Conservation (phyloP, 2,113 vertebrate genomes). For the Electrona antarctica region DNA sequence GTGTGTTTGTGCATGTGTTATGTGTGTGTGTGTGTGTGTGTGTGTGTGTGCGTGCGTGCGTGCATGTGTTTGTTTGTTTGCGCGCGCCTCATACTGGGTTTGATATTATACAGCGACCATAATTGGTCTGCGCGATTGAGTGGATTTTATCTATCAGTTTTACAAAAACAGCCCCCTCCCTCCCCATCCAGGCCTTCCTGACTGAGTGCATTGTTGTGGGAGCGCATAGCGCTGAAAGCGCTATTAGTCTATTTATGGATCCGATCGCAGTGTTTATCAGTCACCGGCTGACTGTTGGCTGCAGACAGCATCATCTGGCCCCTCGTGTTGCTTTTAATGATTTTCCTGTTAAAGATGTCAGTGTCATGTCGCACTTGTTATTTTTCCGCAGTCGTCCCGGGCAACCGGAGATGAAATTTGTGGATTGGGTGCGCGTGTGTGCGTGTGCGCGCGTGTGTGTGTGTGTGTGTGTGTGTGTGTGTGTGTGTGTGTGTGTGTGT, state of each 20-base stretch:
- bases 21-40: constrained; percentile 30
- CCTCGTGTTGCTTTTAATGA: constrained; percentile 73
- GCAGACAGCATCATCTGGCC: constrained; percentile 72
- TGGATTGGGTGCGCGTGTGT: constrained; percentile 26
- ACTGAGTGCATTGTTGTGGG: constrained; percentile 58
- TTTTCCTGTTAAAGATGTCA: constrained; percentile 74
- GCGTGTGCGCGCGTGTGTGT: too few species aligned
- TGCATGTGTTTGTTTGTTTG: constrained; percentile 9
- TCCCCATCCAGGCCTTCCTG: constrained; percentile 14
- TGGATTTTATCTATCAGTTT: constrained; percentile 69
- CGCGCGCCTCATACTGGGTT: constrained; percentile 40
- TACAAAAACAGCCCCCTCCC: constrained; percentile 58
- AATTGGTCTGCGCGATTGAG: constrained; percentile 56
- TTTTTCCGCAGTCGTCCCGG: constrained; percentile 59
- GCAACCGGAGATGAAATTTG: constrained; percentile 46
- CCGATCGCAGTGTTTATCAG: constrained; percentile 66
- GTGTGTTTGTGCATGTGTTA: constrained; percentile 27
- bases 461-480: too few species aligned
- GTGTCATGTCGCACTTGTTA: constrained; percentile 64
- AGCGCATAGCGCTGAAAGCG: constrained; percentile 42
- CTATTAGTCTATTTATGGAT: constrained; percentile 72
- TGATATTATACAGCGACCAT: constrained; percentile 56
- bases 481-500: too few species aligned
- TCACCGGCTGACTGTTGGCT: constrained; percentile 61
- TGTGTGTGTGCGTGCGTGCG: constrained; percentile 32